Evolutionary conservation across 2,888 invertebrate genomes (phyloP).

Genomic region (Zaprionus lineosus): DNA sequence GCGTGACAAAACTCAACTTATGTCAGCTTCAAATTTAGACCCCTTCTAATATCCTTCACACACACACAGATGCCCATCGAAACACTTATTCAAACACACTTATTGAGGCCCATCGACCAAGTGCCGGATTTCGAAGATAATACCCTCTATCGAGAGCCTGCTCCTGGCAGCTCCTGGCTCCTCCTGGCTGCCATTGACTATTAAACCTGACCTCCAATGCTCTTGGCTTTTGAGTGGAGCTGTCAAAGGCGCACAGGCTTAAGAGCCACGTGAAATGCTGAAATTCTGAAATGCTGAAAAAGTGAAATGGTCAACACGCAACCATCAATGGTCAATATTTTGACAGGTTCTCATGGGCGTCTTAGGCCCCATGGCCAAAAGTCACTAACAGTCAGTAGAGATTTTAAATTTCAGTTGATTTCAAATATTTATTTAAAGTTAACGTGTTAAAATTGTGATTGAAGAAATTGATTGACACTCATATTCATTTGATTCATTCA

Average conservation of each 20-base stretch:
- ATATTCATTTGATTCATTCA: too few relatives aligned
- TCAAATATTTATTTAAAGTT: too few relatives aligned
- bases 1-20: conserved; percentile 76
- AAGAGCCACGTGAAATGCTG: conserved; percentile 34
- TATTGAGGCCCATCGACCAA: conserved; percentile 16
- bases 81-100: too few relatives aligned
- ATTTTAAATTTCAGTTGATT: too few relatives aligned
- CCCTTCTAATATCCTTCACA: conserved; percentile 54
- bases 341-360: conserved; percentile 8
- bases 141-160: conserved; percentile 8
- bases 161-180: background rate
- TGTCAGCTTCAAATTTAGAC: conserved; percentile 57
- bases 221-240: conserved; percentile 54
- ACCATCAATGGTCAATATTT: conserved; percentile 39
- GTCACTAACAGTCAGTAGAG: too few relatives aligned
- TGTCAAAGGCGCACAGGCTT: conserved; percentile 52
- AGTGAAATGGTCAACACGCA: conserved; percentile 46
- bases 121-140: conserved; percentile 1
- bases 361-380: too few relatives aligned
- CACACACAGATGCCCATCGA: conserved; percentile 2
- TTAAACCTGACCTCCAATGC: conserved; percentile 59
- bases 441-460: too few relatives aligned
- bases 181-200: conserved; percentile 33
- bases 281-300: too few relatives aligned
- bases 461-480: too few relatives aligned